Base-by-base conservation (phyloP, 1,140 invertebrate species). In the Hylaeus anthracinus region DNA sequence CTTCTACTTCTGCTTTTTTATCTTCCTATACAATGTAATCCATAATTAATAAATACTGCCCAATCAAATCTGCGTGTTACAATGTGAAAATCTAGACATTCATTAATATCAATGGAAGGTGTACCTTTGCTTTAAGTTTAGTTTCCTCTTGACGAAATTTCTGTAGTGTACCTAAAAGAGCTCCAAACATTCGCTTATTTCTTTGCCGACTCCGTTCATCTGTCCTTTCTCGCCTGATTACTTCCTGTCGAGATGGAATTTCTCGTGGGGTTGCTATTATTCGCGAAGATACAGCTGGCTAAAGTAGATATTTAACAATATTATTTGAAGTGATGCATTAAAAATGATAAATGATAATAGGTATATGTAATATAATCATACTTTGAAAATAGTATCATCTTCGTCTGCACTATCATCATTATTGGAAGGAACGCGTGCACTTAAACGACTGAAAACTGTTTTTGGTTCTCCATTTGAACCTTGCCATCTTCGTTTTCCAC, bases 81-180 rank as follows among this genome's bases (percentile, higher is more conserved):
- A 26, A 26, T 26, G 26, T 0, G 26, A 26, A 26, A 26, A 26
- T 26, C 26, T 26, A 26, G 26, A 26, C 26, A 26, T 26, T 26
- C 26, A 26, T 26, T 26, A 26, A 26, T 26, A 26, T 26, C 12
- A 10, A 26, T 1, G 10, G 12, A 72, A 71, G 26, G 61, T 39
- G 88, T 90, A 96, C 96, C 90, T 95, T 96, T 90, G 95, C 95
- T 92, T 98, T 97, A 76, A 98, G 93, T 82, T 96, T 96, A 72
- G 97, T 98, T 93, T 99, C 98, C 92, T 99, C 98, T 91, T 98
- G 97, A 89, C 98, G 96, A 92, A 99, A 99, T 91, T 98, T 98
- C 89, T 99, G 97, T 82, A 99, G 93, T 61, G 98, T 99, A 5
- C 98, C 98, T 55, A 99, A 92, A 56, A 99, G 94, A 48, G 97